phyloP scores from a whole-genome alignment of 2,797 vertebrate genomes.

The Peromyscus eremicus region DNA sequence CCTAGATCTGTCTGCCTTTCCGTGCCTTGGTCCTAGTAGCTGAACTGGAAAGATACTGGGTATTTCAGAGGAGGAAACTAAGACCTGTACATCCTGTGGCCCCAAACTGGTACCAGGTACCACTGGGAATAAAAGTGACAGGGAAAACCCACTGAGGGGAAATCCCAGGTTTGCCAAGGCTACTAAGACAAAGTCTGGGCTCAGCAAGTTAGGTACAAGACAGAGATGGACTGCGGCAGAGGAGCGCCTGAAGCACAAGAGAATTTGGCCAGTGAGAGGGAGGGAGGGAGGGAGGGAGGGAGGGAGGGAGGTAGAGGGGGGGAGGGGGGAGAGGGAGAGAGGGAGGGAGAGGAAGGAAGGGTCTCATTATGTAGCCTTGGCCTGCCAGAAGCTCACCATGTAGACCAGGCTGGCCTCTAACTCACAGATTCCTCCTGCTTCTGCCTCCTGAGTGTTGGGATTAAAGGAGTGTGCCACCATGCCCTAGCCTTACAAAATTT shows the following conservation, averaged over 20 bases:
- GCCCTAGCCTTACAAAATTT: neutral
- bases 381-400: neutral
- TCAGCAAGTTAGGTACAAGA: neutral
- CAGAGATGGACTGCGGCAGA: neutral
- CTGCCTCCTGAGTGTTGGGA: neutral
- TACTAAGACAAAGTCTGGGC: neutral
- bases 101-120: neutral
- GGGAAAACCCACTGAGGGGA: neutral
- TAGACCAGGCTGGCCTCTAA: neutral
- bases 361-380: neutral
- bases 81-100: neutral
- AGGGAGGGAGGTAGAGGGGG: too few relatives aligned
- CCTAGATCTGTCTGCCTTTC: neutral
- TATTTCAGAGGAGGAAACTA: neutral
- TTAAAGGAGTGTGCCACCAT: neutral
- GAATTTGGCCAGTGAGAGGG: neutral
- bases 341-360: neutral
- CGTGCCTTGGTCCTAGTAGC: neutral
- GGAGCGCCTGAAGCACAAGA: neutral
- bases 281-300: neutral
- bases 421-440: neutral
- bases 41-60: neutral
- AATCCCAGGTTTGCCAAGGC: conserved; percentile 18
- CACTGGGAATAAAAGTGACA: neutral
- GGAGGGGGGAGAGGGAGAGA: too few relatives aligned